phyloP scores from a whole-genome alignment of 2,113 vertebrate species.

The Turdus rufiventris region DNA sequence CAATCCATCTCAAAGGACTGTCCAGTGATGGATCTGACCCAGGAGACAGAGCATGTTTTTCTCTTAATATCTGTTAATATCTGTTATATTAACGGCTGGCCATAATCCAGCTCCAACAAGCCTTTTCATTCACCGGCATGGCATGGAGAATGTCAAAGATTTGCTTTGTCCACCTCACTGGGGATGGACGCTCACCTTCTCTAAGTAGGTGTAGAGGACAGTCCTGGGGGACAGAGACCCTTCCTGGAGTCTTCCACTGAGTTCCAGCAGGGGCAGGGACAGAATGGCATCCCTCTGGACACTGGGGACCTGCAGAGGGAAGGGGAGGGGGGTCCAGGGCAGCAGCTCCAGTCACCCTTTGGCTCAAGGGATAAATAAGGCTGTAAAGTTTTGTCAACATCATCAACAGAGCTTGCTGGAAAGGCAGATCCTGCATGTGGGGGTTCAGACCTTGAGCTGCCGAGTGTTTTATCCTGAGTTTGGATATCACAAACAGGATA shows the following conservation, averaged over 20 bases:
- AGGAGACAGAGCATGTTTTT: neutral
- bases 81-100: neutral
- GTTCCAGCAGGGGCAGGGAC: conserved; percentile 70
- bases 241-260: conserved; percentile 62
- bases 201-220: conserved; percentile 79
- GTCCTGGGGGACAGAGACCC: conserved; percentile 72
- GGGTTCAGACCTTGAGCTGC: neutral
- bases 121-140: neutral
- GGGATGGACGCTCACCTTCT: conserved; percentile 66
- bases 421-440: neutral
- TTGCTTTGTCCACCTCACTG: neutral
- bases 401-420: neutral
- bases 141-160: neutral
- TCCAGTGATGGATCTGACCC: neutral
- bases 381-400: neutral
- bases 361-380: neutral
- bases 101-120: neutral
- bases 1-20: neutral
- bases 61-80: neutral
- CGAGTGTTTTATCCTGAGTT: neutral
- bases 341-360: neutral
- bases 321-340: neutral
- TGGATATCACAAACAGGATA: neutral
- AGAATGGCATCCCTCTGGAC: conserved; percentile 56
- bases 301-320: conserved; percentile 59